These are phyloP conservation scores for Ctenopoma kingsleyae DNA, from an alignment of 2,797 vertebrate species.

Conservation along the genomic window DNA sequence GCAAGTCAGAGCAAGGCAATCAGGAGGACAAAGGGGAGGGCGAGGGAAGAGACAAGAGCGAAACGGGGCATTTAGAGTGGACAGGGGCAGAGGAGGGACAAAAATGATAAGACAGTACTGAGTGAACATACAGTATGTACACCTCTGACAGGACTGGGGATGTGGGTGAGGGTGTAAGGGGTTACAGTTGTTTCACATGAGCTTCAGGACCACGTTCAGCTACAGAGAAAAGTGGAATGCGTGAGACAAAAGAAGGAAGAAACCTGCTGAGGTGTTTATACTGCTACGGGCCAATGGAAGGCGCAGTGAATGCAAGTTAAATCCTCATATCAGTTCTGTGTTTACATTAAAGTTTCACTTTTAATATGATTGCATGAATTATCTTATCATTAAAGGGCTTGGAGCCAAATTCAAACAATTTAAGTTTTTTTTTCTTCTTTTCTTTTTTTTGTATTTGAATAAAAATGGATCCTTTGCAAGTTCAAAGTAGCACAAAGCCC, in stretches of 20 bases:
- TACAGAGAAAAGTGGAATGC: constrained; percentile 16
- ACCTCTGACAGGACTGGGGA: constrained; percentile 91
- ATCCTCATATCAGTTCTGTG: constrained; percentile 4
- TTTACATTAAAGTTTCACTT: constrained; percentile 24
- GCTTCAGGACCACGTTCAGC: constrained; percentile 74
- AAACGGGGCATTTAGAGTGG: constrained; percentile 54
- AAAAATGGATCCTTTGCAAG: constrained; percentile 9
- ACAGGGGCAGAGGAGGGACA: constrained; percentile 61
- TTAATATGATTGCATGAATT: constrained; percentile 5
- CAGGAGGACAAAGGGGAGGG: constrained; percentile 38
- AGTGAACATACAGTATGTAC: constrained; percentile 87
- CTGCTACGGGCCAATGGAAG: constrained; percentile 29
- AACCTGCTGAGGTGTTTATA: constrained; percentile 30
- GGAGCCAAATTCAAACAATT: constrained; percentile 3
- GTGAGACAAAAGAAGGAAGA: constrained; percentile 3
- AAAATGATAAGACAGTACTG: constrained; percentile 81
- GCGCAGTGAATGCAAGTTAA: constrained; percentile 23
- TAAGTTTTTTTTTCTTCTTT: neutral
- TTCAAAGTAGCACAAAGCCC: constrained; percentile 42
- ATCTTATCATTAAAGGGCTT: neutral
- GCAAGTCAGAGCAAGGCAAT: constrained; percentile 49
- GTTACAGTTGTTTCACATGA: constrained; percentile 96
- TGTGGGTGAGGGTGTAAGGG: constrained; percentile 81
- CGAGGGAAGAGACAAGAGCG: constrained; percentile 44
- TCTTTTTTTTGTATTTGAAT: constrained; percentile 6